Conservation (phyloP, 2,888 invertebrate genomes). For the Drosophila leonis region DNA sequence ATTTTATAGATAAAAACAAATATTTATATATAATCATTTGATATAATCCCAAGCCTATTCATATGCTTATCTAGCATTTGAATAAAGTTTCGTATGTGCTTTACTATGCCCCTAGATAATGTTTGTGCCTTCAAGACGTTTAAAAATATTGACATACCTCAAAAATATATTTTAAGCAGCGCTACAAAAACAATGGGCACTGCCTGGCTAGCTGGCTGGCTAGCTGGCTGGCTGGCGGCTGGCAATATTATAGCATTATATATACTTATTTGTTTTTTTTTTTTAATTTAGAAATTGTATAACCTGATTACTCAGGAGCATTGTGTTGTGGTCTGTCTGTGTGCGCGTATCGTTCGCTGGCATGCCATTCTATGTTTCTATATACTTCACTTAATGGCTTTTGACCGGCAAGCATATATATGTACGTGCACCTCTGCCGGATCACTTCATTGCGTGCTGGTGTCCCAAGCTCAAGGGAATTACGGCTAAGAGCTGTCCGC, state of each 20-base stretch:
- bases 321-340: constrained; percentile 9
- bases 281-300: constrained; percentile 74
- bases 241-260: constrained; percentile 19
- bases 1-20: no score
- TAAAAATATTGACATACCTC: constrained; percentile 5
- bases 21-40: no score
- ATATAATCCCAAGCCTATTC: no score
- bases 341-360: constrained; percentile 4
- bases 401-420: constrained; percentile 19
- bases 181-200: constrained; percentile 7
- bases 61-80: neutral
- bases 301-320: constrained; percentile 66
- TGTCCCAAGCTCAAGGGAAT: constrained; percentile 33
- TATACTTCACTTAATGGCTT: constrained; percentile 53
- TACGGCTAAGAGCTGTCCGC: constrained; percentile 24
- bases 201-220: constrained; percentile 22
- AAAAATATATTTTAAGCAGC: constrained; percentile 1
- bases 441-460: constrained; percentile 49
- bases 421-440: constrained; percentile 1
- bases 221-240: constrained; percentile 13
- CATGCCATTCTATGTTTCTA: constrained; percentile 6
- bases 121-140: neutral
- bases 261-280: constrained; percentile 58
- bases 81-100: neutral
- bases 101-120: neutral